Base-by-base conservation (phyloP, 92 coral and sea anemone species). In the Virgularia gustaviana region DNA sequence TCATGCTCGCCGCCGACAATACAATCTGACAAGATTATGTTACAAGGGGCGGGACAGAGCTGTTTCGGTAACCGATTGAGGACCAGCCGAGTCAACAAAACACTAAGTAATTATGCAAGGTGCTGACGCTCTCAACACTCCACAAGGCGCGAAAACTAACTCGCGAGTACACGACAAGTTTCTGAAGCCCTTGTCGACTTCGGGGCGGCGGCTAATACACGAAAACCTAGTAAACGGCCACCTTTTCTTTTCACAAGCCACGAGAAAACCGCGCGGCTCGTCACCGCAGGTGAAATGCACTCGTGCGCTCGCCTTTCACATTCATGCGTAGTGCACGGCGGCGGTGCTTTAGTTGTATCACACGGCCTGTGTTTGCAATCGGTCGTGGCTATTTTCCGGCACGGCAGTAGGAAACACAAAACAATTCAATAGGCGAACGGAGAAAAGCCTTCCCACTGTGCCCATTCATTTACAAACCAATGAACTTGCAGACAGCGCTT, bases 1-100 rank as follows among this genome's bases (percentile, higher is more conserved):
- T 68, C 75, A 68, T 47, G 35, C 16, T 18, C 44, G 60, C 75
- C 75, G 75, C 47, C 72, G 44, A 65, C 72, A 65, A 65, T 65
- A 35, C 51, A 12, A 35, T 55, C 59, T 68, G 75, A 68, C 60
- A 49, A 39, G 75, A 51, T 68, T 68, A 68, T 35, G 61, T 36
- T 34, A 23, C 23, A 32, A 61, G 59, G 45, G 75, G 75, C 60
- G 75, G 39, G 45, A 23, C 43, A 9, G 37, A 68, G 44, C 53
- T 68, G 36, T 49, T 68, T 68, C 60, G 75, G 75, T 68, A 34
- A 36, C 15, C 59, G 75, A 47, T 51, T 68, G 61, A 49, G 60
- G 59, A 6, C 10, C 57, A 47, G 12, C 36, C 59, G 60, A 47
- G 75, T 68, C 75, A 68, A 68, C 75, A 68, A 43, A 65, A 42